Evolutionary conservation across 2,888 invertebrate species (phyloP), one percentile per base, ranked within the genome.

Genomic region (Drosophila emarginata): DNA sequence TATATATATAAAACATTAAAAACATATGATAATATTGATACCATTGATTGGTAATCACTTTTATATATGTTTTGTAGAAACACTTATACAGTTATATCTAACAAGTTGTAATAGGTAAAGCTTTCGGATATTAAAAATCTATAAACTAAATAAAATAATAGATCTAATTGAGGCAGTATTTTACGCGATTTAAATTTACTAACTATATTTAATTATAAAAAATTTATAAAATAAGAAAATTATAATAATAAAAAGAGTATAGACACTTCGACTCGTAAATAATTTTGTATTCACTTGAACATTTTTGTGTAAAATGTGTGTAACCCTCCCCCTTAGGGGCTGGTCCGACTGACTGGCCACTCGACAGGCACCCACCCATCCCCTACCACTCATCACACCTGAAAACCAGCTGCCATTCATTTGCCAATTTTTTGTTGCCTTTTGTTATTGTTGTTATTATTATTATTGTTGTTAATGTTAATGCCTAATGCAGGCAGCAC

Each of bases 391-490:
- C 63, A 74, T 67, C 54, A 32, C 32, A 32, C 54, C 45, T 21
- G 64, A 14, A 68, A 64, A 72, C 23, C 72, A 67, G 61, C 73
- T 53, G 39, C 45, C 57, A 67, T 57, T 74, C 74, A 74, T 56
- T 52, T 73, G 74, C 53, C 52, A 45, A 21, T 45, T 45, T 12
- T 21, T 45, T 11, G 28, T 71, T 45, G 45, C 3, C 6, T 7
- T 7, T 45, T 45, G 6, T 18, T 45, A 6, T 23, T 52, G 40
- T 40, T 64, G 56, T 71, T 70, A 52, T 72, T 71, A 72, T 65
- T 51, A 64, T 72, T 71, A 72, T 65, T 51, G 58, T 72, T 71
- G 28, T 71, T 72, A 72, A 60, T 72, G 54, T 52, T 58, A 64
- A 72, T 59, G 57, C 32, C 26, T 45, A 45, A 45, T 45, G 45